A percentile compares a stretch with the other conserved stretches of the same genome.
These are phyloP conservation scores for Larimichthys polyactis DNA, from an alignment of 2,113 vertebrate genomes.

Conservation along the genomic window DNA sequence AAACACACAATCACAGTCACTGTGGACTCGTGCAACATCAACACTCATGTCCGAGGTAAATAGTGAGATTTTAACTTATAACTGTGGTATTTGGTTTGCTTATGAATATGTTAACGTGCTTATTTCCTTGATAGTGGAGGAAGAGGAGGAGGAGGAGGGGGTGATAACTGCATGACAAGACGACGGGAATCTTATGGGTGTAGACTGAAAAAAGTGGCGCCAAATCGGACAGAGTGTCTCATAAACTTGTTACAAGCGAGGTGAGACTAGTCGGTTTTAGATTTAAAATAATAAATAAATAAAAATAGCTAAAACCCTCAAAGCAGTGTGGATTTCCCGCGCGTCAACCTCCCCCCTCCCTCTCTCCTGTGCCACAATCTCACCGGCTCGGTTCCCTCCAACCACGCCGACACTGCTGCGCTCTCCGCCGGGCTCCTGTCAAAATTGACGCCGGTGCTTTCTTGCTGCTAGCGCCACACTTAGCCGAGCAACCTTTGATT, in stretches of 20 bases:
- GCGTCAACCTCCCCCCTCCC: background rate
- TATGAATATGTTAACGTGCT: background rate
- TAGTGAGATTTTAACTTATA: no score
- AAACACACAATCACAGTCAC: background rate
- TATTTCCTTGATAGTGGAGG: conserved; percentile 25
- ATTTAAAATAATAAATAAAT: no score
- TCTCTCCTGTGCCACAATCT: conserved; percentile 1
- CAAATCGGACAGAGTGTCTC: conserved; percentile 69
- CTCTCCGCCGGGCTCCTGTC: conserved; percentile 79
- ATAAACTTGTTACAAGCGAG: conserved; percentile 60
- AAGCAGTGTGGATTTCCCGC: background rate
- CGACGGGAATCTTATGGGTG: conserved; percentile 72
- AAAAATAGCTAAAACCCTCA: background rate
- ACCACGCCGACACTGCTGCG: conserved; percentile 54
- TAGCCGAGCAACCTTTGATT: conserved; percentile 61
- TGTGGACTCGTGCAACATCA: background rate
- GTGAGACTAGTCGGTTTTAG: background rate
- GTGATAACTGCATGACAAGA: conserved; percentile 48
- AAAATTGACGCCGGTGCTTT: conserved; percentile 82
- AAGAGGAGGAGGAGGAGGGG: background rate
- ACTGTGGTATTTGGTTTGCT: background rate
- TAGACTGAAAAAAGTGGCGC: conserved; percentile 83
- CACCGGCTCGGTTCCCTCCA: conserved; percentile 38
- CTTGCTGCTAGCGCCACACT: conserved; percentile 64
- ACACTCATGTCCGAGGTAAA: background rate